Conservation (phyloP, 2,888 invertebrate species). For the Agrochola macilenta region DNA sequence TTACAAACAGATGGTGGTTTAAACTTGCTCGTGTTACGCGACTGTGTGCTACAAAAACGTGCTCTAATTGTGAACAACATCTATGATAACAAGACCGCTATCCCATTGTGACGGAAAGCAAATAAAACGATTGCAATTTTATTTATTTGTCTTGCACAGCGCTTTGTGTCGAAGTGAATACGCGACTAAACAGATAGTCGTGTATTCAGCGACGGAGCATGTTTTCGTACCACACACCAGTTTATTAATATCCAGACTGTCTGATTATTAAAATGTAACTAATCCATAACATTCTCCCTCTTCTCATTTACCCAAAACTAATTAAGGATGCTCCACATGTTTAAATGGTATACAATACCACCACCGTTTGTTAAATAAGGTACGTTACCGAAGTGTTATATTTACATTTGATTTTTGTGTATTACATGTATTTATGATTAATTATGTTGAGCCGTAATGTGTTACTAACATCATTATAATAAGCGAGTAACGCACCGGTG, state of each 20-base stretch:
- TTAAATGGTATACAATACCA: constrained; percentile 89
- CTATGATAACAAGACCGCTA: constrained; percentile 1
- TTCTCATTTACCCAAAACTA: constrained; percentile 90
- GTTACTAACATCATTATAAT: constrained; percentile 80
- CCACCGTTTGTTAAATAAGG: constrained; percentile 89
- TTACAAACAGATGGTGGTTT: constrained; percentile 85
- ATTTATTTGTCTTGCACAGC: constrained; percentile 13
- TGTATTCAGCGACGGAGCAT: constrained; percentile 59
- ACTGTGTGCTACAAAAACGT: constrained; percentile 80
- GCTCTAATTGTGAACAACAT: constrained; percentile 33
- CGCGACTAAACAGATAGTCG: background rate
- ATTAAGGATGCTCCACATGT: constrained; percentile 90
- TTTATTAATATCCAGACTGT: constrained; percentile 73
- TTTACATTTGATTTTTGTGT: constrained; percentile 86
- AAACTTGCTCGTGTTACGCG: constrained; percentile 74
- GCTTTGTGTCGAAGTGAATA: constrained; percentile 7
- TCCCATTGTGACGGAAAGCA: constrained; percentile 1
- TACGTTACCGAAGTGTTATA: constrained; percentile 88
- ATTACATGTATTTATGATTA: constrained; percentile 81
- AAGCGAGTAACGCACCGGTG: constrained; percentile 83
- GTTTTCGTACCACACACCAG: constrained; percentile 79
- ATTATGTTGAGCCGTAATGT: constrained; percentile 81
- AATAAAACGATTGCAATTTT: constrained; percentile 1
- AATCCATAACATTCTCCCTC: constrained; percentile 91
- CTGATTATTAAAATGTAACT: constrained; percentile 86